These are phyloP conservation scores for Scolopax mira DNA, from an alignment of 2,113 vertebrate genomes.

Conservation along the genomic window DNA sequence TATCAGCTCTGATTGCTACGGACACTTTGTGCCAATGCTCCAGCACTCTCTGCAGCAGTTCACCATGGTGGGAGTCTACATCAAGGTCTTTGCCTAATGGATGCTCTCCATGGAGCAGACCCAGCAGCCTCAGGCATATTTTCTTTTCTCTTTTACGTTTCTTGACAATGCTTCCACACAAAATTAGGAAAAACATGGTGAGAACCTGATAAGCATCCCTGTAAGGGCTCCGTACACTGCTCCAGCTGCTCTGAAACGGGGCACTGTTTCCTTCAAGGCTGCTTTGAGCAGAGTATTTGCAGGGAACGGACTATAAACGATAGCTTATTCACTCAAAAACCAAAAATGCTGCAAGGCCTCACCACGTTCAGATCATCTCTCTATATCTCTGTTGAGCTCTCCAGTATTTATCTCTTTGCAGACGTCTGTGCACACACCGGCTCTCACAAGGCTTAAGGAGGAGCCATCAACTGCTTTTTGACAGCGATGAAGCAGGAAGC, in stretches of 20 bases:
- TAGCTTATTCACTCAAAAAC: not conserved
- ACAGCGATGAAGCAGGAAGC: not conserved
- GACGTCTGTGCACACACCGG: not conserved
- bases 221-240: not conserved
- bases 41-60: not conserved
- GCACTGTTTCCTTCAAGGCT: not conserved
- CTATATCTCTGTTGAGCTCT: not conserved
- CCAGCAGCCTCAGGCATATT: not conserved
- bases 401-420: not conserved
- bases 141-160: not conserved
- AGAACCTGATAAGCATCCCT: not conserved
- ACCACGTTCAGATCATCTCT: accelerated
- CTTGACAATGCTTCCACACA: not conserved
- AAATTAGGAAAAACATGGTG: not conserved
- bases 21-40: not conserved
- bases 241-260: not conserved
- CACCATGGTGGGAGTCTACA: not conserved
- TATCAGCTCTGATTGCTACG: not conserved
- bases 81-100: not conserved
- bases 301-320: accelerated
- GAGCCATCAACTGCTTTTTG: not conserved
- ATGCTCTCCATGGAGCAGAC: not conserved
- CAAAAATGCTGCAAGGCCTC: not conserved
- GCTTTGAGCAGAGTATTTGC: not conserved
- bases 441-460: not conserved